These are phyloP conservation scores for Galaxea fascicularis DNA, from an alignment of 92 coral and sea anemone genomes.

Conservation along the genomic window DNA sequence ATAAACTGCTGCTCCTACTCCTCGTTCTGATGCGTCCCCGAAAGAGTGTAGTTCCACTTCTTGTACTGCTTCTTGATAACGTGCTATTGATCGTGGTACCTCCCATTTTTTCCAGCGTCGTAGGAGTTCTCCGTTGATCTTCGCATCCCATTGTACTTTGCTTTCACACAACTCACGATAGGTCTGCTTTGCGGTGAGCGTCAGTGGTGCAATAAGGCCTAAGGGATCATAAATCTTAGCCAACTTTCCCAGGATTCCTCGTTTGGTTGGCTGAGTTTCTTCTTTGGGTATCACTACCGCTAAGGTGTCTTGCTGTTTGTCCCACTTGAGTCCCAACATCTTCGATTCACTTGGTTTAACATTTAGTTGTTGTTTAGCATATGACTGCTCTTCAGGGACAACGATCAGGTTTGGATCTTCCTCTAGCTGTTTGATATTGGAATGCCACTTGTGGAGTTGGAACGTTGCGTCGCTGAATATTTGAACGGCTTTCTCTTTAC, in stretches of 20 bases:
- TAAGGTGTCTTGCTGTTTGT: slow-evolving; percentile 41
- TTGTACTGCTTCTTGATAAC: slow-evolving; percentile 14
- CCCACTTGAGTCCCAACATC: slow-evolving; percentile 35
- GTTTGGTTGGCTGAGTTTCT: not conserved
- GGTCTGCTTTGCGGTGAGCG: slow-evolving; percentile 37
- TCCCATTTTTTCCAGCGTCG: no score
- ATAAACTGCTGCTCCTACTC: slow-evolving; percentile 48
- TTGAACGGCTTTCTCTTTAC: slow-evolving; percentile 12
- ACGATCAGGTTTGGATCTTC: slow-evolving; percentile 17
- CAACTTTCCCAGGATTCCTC: no score
- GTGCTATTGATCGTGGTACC: no score
- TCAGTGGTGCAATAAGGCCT: slow-evolving; percentile 29
- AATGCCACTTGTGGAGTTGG: slow-evolving; percentile 40
- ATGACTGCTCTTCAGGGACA: no score
- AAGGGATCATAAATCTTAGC: slow-evolving; percentile 43
- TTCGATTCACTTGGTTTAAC: no score
- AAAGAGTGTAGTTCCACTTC: no score
- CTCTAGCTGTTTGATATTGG: slow-evolving; percentile 38
- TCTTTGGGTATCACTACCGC: not conserved
- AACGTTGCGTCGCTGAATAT: slow-evolving; percentile 18
- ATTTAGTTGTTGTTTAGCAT: no score
- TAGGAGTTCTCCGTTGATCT: no score
- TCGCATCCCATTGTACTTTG: slow-evolving; percentile 51
- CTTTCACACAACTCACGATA: slow-evolving; percentile 46
- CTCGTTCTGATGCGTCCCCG: slow-evolving; percentile 37